A percentile compares a stretch with the other conserved stretches of the same genome.
These are phyloP conservation scores for Gymnarchus niloticus DNA, from an alignment of 2,113 vertebrate genomes.

Conservation along the genomic window DNA sequence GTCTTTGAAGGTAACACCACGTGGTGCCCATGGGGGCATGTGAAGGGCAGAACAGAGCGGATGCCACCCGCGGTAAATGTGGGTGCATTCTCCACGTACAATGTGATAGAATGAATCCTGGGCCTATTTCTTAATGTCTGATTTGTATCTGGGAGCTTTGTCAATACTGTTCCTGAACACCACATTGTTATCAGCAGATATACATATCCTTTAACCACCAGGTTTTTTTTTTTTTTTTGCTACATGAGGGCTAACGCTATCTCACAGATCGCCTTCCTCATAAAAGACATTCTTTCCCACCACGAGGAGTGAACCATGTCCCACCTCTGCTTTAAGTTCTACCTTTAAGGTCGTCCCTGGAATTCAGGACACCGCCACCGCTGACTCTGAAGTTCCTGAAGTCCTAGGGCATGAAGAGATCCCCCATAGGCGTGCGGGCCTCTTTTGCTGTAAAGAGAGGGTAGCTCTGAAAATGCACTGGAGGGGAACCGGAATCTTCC, in stretches of 20 bases:
- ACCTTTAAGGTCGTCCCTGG: conserved; percentile 30
- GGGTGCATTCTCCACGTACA: conserved; percentile 69
- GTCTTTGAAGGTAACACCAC: conserved; percentile 40
- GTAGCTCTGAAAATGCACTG: not conserved
- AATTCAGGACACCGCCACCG: not conserved
- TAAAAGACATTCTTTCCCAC: conserved; percentile 40
- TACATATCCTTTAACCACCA: conserved; percentile 65
- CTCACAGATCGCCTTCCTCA: conserved; percentile 56
- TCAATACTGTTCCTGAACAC: conserved; percentile 67
- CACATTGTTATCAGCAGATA: conserved; percentile 68
- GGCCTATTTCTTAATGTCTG: conserved; percentile 63
- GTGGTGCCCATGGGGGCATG: conserved; percentile 60
- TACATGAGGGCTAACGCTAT: conserved; percentile 65
- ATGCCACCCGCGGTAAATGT: conserved; percentile 67
- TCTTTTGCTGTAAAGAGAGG: not conserved
- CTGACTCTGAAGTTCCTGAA: conserved; percentile 1
- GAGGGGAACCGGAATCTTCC: not conserved
- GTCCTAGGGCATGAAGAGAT: not conserved
- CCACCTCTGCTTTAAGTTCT: conserved; percentile 48
- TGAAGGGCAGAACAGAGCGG: conserved; percentile 61
- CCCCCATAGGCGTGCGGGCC: not conserved
- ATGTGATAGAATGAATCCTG: conserved; percentile 52
- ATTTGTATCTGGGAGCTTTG: conserved; percentile 65
- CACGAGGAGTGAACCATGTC: conserved; percentile 47
- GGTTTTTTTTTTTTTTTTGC: conserved; percentile 31